A percentile compares a stretch with the other conserved stretches of the same genome.
Evolutionary conservation across 2,113 vertebrate species (phyloP).

Genomic region (Capreolus pygargus): DNA sequence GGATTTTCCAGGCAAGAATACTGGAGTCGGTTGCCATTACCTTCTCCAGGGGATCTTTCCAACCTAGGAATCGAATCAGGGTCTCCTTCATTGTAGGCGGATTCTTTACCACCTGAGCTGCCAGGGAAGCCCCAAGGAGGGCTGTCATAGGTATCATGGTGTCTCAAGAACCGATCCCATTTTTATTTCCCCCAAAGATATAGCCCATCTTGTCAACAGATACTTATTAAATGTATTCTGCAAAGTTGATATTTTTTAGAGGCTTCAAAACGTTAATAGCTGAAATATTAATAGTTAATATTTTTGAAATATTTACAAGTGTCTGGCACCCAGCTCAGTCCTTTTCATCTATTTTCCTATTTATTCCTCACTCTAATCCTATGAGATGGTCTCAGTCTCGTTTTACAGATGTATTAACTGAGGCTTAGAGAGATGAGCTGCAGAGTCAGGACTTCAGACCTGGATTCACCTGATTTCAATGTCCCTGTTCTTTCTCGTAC

Average conservation of each 20-base stretch:
- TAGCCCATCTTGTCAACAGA: neutral
- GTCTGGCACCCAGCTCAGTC: neutral
- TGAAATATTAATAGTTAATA: neutral
- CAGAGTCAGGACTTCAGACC: neutral
- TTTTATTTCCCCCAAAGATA: neutral
- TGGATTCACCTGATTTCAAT: neutral
- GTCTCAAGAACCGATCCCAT: neutral
- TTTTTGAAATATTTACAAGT: neutral
- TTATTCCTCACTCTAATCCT: neutral
- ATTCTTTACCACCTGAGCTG: neutral
- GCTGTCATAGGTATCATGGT: neutral
- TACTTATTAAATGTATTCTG: neutral
- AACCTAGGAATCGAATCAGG: neutral
- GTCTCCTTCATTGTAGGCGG: neutral
- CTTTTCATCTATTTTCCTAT: neutral
- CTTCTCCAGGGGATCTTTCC: neutral
- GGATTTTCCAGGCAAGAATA: neutral
- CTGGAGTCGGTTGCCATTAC: neutral
- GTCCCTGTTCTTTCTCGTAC: neutral
- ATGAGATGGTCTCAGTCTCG: neutral
- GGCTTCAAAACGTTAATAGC: neutral
- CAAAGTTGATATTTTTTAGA: neutral
- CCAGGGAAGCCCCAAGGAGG: neutral
- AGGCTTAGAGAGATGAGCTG: neutral
- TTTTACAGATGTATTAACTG: neutral